These are phyloP conservation scores for Meda fulgida DNA, from an alignment of 2,797 vertebrate species.

Conservation along the genomic window DNA sequence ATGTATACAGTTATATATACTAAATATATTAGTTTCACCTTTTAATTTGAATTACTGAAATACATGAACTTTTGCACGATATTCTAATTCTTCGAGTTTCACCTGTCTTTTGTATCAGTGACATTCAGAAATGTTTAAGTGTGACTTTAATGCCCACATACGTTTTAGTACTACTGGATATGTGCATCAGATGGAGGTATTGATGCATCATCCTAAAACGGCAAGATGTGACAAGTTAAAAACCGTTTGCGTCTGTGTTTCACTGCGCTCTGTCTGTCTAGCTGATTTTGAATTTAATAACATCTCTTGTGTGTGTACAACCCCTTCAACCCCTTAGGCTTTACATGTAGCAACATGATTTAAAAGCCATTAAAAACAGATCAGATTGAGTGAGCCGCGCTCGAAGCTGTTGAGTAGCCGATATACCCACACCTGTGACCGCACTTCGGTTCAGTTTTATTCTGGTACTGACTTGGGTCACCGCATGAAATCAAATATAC, in stretches of 20 bases:
- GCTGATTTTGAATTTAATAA: background rate
- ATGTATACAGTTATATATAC: too few species aligned
- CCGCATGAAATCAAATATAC: background rate
- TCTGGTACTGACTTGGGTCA: background rate
- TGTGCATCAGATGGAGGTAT: background rate
- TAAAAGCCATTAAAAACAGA: conserved; percentile 6
- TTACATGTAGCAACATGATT: conserved; percentile 6
- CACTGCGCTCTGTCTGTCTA: background rate
- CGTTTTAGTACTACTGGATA: background rate
- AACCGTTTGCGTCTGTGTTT: background rate
- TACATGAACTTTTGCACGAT: too few species aligned
- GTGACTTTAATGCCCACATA: background rate
- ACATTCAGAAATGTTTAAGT: background rate
- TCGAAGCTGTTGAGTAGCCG: background rate
- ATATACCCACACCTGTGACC: conserved; percentile 8
- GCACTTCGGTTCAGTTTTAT: background rate
- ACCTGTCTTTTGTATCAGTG: background rate
- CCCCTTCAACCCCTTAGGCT: background rate
- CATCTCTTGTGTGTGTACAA: background rate
- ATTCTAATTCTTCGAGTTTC: too few species aligned
- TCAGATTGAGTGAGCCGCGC: background rate
- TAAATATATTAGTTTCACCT: too few species aligned
- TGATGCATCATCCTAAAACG: background rate
- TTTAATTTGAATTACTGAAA: too few species aligned
- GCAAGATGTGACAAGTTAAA: background rate